A percentile compares a stretch with the other conserved stretches of the same genome.
Evolutionary conservation across 1,140 invertebrate species (phyloP).

Genomic region (Nylanderia fulva): DNA sequence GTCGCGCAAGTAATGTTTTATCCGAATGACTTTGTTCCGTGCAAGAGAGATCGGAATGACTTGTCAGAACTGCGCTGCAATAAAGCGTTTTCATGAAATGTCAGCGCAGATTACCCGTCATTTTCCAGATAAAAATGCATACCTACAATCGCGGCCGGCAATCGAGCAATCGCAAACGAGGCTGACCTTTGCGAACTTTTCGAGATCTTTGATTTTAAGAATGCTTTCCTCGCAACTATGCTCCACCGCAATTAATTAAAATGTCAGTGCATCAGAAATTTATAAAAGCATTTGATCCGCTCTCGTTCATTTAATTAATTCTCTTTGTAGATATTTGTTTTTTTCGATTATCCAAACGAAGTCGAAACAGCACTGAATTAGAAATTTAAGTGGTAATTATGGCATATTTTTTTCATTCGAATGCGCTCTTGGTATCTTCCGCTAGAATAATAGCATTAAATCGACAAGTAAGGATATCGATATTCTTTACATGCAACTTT

Average conservation of each 20-base stretch:
- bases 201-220: constrained; percentile 30
- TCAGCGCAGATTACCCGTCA: constrained; percentile 47
- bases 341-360: background rate
- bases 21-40: constrained; percentile 26
- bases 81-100: constrained; percentile 28
- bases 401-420: background rate
- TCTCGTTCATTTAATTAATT: constrained; percentile 17
- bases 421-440: background rate
- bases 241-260: constrained; percentile 43
- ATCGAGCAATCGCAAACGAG: background rate
- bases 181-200: constrained; percentile 9
- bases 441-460: background rate
- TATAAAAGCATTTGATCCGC: background rate
- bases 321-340: background rate
- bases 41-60: background rate
- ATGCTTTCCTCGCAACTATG: background rate
- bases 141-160: constrained; percentile 14
- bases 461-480: background rate
- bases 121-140: constrained; percentile 50
- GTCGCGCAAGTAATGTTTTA: background rate
- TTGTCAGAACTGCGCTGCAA: constrained; percentile 8
- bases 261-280: constrained; percentile 14
- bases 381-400: background rate
- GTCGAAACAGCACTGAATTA: background rate
- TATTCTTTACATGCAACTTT: background rate